A percentile compares a stretch with the other conserved stretches of the same genome.
These are phyloP conservation scores for Cinclus mexicanus DNA, from an alignment of 2,113 vertebrate genomes.

Conservation along the genomic window DNA sequence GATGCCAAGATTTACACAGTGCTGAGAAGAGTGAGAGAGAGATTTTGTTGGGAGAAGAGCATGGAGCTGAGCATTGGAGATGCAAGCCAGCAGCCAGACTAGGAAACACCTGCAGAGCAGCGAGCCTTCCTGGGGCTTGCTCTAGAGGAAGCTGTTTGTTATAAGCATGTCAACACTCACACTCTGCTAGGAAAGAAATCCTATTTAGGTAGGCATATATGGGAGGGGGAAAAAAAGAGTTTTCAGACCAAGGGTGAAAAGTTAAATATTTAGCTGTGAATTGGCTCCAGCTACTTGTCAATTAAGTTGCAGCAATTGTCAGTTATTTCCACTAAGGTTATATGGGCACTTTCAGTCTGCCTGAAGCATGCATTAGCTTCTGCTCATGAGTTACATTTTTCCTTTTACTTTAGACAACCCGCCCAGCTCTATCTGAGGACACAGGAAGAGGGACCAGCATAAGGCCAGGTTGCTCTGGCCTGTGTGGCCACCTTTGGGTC, in stretches of 20 bases:
- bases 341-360: neutral
- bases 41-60: neutral
- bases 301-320: neutral
- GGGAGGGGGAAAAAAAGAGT: neutral
- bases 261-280: neutral
- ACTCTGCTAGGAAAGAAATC: neutral
- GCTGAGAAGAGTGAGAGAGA: neutral
- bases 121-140: neutral
- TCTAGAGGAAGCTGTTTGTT: neutral
- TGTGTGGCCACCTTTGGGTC: neutral
- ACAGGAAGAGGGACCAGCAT: neutral
- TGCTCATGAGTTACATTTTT: neutral
- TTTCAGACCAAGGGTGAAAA: neutral
- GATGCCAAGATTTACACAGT: neutral
- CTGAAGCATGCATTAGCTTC: fast-evolving
- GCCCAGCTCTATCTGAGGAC: neutral
- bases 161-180: neutral
- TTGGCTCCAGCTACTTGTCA: neutral
- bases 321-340: neutral
- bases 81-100: neutral
- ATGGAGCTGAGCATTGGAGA: neutral
- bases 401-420: neutral
- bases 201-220: neutral
- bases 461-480: neutral
- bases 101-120: neutral